These are phyloP conservation scores for Atherinomorus stipes DNA, from an alignment of 2,113 vertebrate genomes.

Conservation along the genomic window DNA sequence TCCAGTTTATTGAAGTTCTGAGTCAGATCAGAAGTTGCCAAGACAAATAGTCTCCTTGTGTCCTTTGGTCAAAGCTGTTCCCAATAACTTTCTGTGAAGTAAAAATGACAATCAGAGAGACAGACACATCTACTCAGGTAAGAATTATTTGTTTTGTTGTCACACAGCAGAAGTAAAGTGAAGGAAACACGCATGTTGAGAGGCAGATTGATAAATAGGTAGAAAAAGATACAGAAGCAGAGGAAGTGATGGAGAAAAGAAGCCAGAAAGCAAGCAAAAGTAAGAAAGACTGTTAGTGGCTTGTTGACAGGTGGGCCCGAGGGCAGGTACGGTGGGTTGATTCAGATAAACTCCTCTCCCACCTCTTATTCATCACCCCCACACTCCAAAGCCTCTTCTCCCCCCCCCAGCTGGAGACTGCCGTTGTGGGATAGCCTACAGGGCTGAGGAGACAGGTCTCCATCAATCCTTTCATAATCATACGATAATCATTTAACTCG, in stretches of 20 bases:
- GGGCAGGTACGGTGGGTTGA: slow-evolving; percentile 78
- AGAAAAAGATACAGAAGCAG: slow-evolving; percentile 53
- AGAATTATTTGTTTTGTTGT: slow-evolving; percentile 73
- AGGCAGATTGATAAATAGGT: slow-evolving; percentile 63
- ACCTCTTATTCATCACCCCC: slow-evolving; percentile 12
- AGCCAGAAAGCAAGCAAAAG: slow-evolving; percentile 62
- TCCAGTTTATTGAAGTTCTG: slow-evolving; percentile 64
- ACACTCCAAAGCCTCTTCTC: slow-evolving; percentile 37
- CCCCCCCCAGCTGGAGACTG: slow-evolving; percentile 67
- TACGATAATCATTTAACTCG: slow-evolving; percentile 75
- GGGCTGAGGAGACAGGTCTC: slow-evolving; percentile 72
- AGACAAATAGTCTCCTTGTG: slow-evolving; percentile 57
- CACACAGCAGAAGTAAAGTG: slow-evolving; percentile 45
- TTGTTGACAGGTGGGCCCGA: slow-evolving; percentile 78
- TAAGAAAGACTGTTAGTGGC: slow-evolving; percentile 70
- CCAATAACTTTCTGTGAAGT: slow-evolving; percentile 55
- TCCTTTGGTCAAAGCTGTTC: slow-evolving; percentile 54
- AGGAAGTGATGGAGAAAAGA: slow-evolving; percentile 59
- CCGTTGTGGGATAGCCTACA: slow-evolving; percentile 78
- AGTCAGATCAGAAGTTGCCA: slow-evolving; percentile 58
- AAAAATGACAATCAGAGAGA: slow-evolving; percentile 55
- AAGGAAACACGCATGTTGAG: slow-evolving; percentile 42
- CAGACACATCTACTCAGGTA: slow-evolving; percentile 52
- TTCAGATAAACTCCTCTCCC: slow-evolving; percentile 69
- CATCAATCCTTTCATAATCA: slow-evolving; percentile 72